Percentiles rank a stretch among this genome's conserved stretches.
phyloP scores from a whole-genome alignment of 2,797 vertebrate genomes.

The Jordanella pulchra region DNA sequence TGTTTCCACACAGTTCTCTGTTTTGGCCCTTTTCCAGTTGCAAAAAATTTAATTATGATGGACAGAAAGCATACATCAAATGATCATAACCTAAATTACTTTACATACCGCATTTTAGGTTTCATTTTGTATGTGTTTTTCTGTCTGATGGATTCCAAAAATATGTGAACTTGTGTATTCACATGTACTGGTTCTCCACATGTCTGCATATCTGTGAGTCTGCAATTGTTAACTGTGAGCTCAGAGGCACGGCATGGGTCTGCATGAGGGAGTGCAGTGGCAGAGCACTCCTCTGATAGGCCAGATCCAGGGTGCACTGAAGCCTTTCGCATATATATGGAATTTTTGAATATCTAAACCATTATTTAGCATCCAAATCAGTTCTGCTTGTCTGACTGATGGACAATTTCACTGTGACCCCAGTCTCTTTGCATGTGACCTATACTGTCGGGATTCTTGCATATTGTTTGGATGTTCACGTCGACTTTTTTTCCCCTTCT shows the following conservation, averaged over 20 bases:
- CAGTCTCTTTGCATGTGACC: slow-evolving; percentile 93
- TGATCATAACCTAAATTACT: slow-evolving; percentile 28
- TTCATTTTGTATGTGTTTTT: slow-evolving; percentile 42
- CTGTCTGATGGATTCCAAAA: slow-evolving; percentile 26
- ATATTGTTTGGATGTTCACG: slow-evolving; percentile 90
- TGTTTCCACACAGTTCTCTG: slow-evolving; percentile 32
- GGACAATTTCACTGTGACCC: slow-evolving; percentile 98
- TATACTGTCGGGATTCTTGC: slow-evolving; percentile 96
- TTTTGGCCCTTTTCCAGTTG: background rate
- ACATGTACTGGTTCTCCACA: slow-evolving; percentile 46
- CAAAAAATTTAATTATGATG: slow-evolving; percentile 23
- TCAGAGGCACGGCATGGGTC: slow-evolving; percentile 79
- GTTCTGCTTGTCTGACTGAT: slow-evolving; percentile 99
- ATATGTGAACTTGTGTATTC: slow-evolving; percentile 31
- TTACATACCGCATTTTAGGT: slow-evolving; percentile 14
- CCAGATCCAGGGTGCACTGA: slow-evolving; percentile 91
- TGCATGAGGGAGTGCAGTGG: slow-evolving; percentile 87
- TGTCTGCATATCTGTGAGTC: slow-evolving; percentile 60
- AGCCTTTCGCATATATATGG: slow-evolving; percentile 98
- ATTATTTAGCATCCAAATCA: slow-evolving; percentile 99
- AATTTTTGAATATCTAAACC: slow-evolving; percentile 96
- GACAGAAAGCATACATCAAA: slow-evolving; percentile 16
- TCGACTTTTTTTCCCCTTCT: slow-evolving; percentile 68
- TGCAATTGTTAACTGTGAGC: slow-evolving; percentile 83
- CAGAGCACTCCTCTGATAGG: slow-evolving; percentile 86